A percentile compares a stretch with the other conserved stretches of the same genome.
Conservation (phyloP, 2,888 invertebrate genomes). For the Troides oblongomaculatus region DNA sequence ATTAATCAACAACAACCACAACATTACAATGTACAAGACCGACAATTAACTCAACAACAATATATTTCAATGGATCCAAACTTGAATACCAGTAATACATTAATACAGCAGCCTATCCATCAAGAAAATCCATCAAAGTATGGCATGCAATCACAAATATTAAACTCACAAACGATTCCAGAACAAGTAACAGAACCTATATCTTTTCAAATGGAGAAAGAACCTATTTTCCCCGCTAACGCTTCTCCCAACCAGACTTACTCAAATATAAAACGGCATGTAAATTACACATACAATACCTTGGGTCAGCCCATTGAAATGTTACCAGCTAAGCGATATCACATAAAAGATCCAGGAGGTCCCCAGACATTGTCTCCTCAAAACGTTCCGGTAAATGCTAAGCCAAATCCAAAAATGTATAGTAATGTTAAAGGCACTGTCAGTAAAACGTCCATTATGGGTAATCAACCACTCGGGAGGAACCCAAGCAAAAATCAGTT, state of each 20-base stretch:
- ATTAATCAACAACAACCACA: constrained; percentile 35
- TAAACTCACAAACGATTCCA: constrained; percentile 16
- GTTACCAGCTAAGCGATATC: constrained; percentile 51
- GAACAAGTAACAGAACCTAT: constrained; percentile 21
- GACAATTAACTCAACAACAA: constrained; percentile 34
- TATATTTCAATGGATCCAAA: background rate
- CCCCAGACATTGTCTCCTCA: constrained; percentile 66
- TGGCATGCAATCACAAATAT: constrained; percentile 7
- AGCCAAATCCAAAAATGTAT: constrained; percentile 40
- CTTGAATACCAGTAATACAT: background rate
- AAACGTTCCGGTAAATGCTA: constrained; percentile 32
- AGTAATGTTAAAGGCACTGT: constrained; percentile 60
- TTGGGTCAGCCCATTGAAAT: constrained; percentile 65
- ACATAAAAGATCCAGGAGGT: constrained; percentile 41
- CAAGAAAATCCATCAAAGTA: background rate
- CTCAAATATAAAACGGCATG: constrained; percentile 34
- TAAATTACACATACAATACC: constrained; percentile 56
- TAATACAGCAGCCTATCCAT: constrained; percentile 4
- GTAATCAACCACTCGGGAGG: constrained; percentile 46
- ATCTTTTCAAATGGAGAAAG: constrained; percentile 43
- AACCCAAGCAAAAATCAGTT: constrained; percentile 61
- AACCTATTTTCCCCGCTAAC: constrained; percentile 60
- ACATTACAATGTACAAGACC: constrained; percentile 27
- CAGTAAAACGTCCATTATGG: constrained; percentile 65
- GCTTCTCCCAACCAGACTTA: constrained; percentile 40